A percentile compares a stretch with the other conserved stretches of the same genome.
phyloP scores from a whole-genome alignment of 2,888 invertebrate genomes.

The Drosophila dives region DNA sequence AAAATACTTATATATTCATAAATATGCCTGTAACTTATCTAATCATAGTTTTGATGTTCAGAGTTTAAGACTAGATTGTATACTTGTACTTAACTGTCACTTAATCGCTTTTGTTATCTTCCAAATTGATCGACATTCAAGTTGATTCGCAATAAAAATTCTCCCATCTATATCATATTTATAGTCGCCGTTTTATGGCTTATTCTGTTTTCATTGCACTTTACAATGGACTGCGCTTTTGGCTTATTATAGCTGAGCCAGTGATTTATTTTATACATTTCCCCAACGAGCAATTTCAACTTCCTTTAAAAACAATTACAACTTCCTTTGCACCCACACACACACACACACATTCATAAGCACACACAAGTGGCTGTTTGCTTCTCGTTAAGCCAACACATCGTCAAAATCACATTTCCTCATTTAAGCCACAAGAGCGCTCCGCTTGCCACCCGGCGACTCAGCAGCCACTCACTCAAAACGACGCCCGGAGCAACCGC shows the following conservation, averaged over 20 bases:
- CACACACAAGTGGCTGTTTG: constrained; percentile 22
- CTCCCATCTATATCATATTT: constrained; percentile 3
- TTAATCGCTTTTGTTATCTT: neutral
- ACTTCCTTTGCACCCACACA: constrained; percentile 56
- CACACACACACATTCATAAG: constrained; percentile 11
- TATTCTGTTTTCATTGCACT: constrained; percentile 26
- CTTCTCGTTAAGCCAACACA: constrained; percentile 77
- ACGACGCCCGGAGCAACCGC: constrained; percentile 76
- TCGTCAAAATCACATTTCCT: constrained; percentile 83
- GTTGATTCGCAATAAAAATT: neutral
- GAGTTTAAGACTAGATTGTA: neutral
- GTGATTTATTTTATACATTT: constrained; percentile 77
- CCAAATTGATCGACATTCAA: neutral
- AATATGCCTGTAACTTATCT: neutral
- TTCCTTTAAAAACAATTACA: constrained; percentile 81
- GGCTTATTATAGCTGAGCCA: constrained; percentile 28
- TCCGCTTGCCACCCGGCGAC: constrained; percentile 15
- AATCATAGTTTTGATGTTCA: neutral
- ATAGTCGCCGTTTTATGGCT: constrained; percentile 16
- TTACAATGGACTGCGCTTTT: constrained; percentile 18
- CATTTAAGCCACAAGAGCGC: constrained; percentile 47
- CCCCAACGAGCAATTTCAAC: constrained; percentile 75
- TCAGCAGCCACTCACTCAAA: constrained; percentile 68
- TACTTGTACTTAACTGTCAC: neutral
- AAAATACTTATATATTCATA: neutral